A percentile compares a stretch with the other conserved stretches of the same genome.
These are phyloP conservation scores for Athetis lepigone DNA, from an alignment of 2,888 invertebrate species.

Conservation along the genomic window DNA sequence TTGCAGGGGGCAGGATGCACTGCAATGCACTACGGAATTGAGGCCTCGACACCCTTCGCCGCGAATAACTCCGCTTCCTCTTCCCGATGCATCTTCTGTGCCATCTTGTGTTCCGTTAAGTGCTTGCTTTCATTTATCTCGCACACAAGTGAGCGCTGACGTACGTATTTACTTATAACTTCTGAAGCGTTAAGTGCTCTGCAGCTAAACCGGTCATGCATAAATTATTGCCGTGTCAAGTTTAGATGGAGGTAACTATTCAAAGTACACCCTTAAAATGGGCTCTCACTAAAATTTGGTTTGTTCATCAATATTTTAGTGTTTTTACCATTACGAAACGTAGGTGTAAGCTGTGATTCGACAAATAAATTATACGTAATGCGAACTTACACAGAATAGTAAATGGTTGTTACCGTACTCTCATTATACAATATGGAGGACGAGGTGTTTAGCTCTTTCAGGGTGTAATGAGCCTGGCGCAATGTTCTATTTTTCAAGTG, in stretches of 20 bases:
- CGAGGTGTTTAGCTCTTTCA: background rate
- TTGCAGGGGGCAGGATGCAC: conserved; percentile 96
- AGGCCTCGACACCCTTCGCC: conserved; percentile 91
- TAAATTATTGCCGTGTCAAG: conserved; percentile 52
- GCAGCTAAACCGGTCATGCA: conserved; percentile 48
- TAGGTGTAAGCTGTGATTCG: conserved; percentile 1
- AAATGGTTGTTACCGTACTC: background rate
- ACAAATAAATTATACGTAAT: background rate
- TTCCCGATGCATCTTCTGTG: conserved; percentile 60
- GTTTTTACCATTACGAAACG: conserved; percentile 19
- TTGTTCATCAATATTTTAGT: conserved; percentile 46
- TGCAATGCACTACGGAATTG: conserved; percentile 99
- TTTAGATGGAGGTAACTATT: conserved; percentile 49
- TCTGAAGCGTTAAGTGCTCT: conserved; percentile 50
- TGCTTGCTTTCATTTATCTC: conserved; percentile 57
- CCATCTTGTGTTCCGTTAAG: conserved; percentile 58
- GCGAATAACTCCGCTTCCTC: conserved; percentile 64
- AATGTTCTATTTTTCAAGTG: background rate
- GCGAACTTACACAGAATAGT: background rate
- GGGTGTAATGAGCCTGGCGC: background rate
- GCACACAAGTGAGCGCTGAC: conserved; percentile 23
- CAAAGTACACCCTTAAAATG: conserved; percentile 42
- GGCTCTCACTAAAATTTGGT: conserved; percentile 33
- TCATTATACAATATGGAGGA: background rate
- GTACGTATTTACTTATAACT: conserved; percentile 53